Evolutionary conservation across 2,113 vertebrate genomes (phyloP), one percentile per base, ranked within the genome.

Genomic region (Microcebus ravelobensis): DNA sequence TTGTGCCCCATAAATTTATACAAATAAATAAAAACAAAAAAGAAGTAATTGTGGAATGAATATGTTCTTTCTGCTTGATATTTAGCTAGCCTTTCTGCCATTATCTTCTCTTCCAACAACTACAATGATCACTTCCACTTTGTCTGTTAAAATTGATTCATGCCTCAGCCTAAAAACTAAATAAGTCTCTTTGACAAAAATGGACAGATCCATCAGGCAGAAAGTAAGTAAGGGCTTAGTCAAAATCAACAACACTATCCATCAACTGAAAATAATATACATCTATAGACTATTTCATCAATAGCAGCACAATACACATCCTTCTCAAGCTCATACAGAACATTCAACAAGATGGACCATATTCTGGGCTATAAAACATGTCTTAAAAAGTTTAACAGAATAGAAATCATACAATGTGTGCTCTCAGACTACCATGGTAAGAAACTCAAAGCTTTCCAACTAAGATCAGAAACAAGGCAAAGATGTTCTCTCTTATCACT

Each of bases 71-170:
- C 36, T 10, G 71, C 55, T 87, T 4, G 36, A 23, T 77, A 90
- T 92, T 94, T 59, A 42, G n/a, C 67, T 5, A 71, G 34, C 9
- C 57, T 76, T 91, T 81, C 42, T 82, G 76, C 6, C 42, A 82
- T 50, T 50, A 65, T 50, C 61, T 71, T 59, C 48, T 5, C 17
- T 63, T 92, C 29, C 27, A 87, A 39, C 50, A 95, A 87, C 6
- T 4, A 71, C 36, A 34, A 34, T 79, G 52, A 67, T 77, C n/a
- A 36, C 25, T 81, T 92, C 61, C 23, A 71, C 20, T 87, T 86
- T 94, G 55, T 87, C 23, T 65, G 57, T 91, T 81, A 57, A 90
- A 94, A 87, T 9, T 55, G 27, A 92, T 31, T 94, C 45, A 94
- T 82, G 36, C 61, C 82, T 92, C 27, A 65, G 7, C 59, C 81